Base-by-base conservation (phyloP, 2,888 invertebrate species). In the Melanotus villosus region DNA sequence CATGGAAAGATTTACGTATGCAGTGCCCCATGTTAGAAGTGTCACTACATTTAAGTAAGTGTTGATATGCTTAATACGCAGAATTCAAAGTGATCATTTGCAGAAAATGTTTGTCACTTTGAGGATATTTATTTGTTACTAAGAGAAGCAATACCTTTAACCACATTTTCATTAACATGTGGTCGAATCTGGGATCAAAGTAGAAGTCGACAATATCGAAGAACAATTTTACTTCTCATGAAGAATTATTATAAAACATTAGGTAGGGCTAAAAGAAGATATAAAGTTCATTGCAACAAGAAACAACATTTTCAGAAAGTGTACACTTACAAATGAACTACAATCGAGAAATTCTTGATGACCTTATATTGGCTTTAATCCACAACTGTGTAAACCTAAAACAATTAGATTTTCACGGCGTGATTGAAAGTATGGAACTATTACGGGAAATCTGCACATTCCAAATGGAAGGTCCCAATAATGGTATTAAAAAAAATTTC, bases 171-270 rank as follows among this genome's bases (percentile, higher is more conserved):
- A 36, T 80, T 87, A 80, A 82, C 81, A 70, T 83, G 84, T 65
- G 85, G 85, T 12, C 81, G 83, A 70, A 84, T 84, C 34, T 86
- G 85, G 85, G 85, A 87, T 66, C 86, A 86, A 73, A 84, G 82
- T 72, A 82, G 83, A 70, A 85, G 85, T 54, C 81, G 86, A 34
- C 85, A 86, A 68, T 86, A 86, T 70, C 78, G 85, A 66, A 81
- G 80, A 58, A 86, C 85, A 21, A 78, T 87, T 16, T 77, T 80
- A 56, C 76, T 84, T 7, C 79, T 87, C 21, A 82, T 86, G 43
- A 77, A 77, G 34, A 81, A 86, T 75, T 86, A 86, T 71, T 79
- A 83, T 32, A 77, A 80, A 63, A 85, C 85, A 26, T 77, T 87
- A 74, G 86, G 87, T 87, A 82, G 41, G 16, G n/a, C 7, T 1